phyloP scores from a whole-genome alignment of 2,113 vertebrate genomes.

The Mus musculus region GRCm39 chr14:99315001-99315500 shows the following conservation, averaged over 20 bases:
- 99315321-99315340: neutral
- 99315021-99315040: neutral
- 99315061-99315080: neutral
- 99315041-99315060: neutral
- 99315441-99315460: neutral
- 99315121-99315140: neutral
- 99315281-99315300: neutral
- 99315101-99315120: neutral
- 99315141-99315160: neutral
- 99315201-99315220: neutral
- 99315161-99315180: neutral
- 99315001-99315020: neutral
- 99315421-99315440: neutral
- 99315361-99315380: neutral
- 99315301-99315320: neutral
- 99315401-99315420: neutral
- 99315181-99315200: neutral
- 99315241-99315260: neutral
- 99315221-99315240: neutral
- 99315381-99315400: no score
- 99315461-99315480: neutral
- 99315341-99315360: neutral
- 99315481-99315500: conserved; percentile 6
- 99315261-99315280: neutral
- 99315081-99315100: neutral